phyloP scores from a whole-genome alignment of 2,113 vertebrate genomes.

The Bos taurus region ARS-UCD2.0 NC_037357.1:88089001-88089500 shows the following conservation, averaged over 20 bases:
- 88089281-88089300: conserved; percentile 18
- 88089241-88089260: neutral
- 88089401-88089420: neutral
- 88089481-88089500: neutral
- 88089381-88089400: neutral
- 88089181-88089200: neutral
- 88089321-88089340: conserved; percentile 31
- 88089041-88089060: neutral
- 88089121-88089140: neutral
- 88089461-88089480: neutral
- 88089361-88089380: neutral
- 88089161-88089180: neutral
- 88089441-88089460: neutral
- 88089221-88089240: neutral
- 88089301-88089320: conserved; percentile 24
- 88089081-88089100: neutral
- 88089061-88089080: neutral
- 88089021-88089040: neutral
- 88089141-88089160: neutral
- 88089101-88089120: neutral
- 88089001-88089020: neutral
- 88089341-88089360: neutral
- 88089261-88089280: conserved; percentile 31
- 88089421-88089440: neutral
- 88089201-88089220: neutral